Evolutionary conservation across 2,888 invertebrate species (phyloP).

Genomic region (Pristionchus arcanus): DNA sequence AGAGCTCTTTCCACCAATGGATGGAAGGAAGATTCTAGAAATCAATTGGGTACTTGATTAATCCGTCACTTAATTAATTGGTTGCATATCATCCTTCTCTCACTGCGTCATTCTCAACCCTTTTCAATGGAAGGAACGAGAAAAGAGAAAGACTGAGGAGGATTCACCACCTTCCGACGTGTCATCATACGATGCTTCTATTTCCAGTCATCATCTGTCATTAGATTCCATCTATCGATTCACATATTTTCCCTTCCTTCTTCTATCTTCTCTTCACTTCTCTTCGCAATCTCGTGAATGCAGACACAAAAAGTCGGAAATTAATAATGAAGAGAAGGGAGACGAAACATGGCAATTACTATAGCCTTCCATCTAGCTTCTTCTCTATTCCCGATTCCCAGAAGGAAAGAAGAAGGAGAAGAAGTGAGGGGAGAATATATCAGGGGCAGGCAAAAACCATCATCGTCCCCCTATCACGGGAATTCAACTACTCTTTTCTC

Average conservation of each 20-base stretch:
- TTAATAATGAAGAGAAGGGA: conserved; percentile 15
- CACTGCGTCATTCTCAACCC: neutral
- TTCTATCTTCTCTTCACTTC: neutral
- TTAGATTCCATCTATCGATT: neutral
- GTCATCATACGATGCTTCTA: neutral
- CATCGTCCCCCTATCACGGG: neutral
- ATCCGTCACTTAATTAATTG: conserved; percentile 15
- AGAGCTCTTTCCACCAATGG: neutral
- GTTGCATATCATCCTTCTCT: conserved; percentile 21
- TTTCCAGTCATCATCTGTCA: neutral
- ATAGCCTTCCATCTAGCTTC: conserved; percentile 3
- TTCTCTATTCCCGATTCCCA: neutral
- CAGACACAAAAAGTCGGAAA: conserved; percentile 11
- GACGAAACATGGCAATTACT: conserved; percentile 34
- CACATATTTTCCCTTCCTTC: neutral
- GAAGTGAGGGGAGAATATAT: neutral
- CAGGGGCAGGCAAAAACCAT: conserved; percentile 14
- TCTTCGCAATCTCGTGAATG: conserved; percentile 14
- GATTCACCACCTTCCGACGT: neutral
- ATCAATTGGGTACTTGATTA: neutral
- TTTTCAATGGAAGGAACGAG: neutral
- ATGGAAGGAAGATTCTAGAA: neutral
- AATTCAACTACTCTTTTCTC: neutral
- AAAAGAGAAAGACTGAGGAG: neutral
- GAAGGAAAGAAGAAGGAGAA: neutral